Conservation (phyloP, 2,113 vertebrate genomes). For the Hyla sarda region DNA sequence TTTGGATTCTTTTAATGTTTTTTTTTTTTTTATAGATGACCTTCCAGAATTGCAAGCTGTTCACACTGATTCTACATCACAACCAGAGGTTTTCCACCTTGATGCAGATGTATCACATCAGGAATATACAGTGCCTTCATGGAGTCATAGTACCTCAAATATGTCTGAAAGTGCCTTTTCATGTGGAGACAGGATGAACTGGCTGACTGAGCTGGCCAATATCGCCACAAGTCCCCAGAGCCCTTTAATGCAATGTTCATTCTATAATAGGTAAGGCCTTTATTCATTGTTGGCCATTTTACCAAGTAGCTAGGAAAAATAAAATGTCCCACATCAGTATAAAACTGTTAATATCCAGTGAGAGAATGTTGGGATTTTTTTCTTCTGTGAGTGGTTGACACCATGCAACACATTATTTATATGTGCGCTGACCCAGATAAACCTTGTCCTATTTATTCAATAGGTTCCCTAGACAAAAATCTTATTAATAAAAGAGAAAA, state of each 20-base stretch:
- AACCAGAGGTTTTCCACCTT: slow-evolving; percentile 85
- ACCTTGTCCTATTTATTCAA: too few species aligned
- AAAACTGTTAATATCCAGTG: neutral
- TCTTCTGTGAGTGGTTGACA: neutral
- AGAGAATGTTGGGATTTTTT: neutral
- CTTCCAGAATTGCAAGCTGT: slow-evolving; percentile 96
- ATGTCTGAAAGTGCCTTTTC: slow-evolving; percentile 74
- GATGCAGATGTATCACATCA: slow-evolving; percentile 89
- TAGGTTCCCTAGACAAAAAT: too few species aligned
- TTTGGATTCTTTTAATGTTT: slow-evolving; percentile 47
- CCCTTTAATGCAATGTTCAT: slow-evolving; percentile 90
- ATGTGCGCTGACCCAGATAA: too few species aligned
- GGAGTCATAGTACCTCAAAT: slow-evolving; percentile 80
- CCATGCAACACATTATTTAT: too few species aligned
- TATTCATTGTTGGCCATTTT: neutral
- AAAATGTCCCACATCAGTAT: neutral
- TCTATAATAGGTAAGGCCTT: slow-evolving; percentile 84
- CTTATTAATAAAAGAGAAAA: neutral
- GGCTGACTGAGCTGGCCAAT: slow-evolving; percentile 95
- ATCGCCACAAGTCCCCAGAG: slow-evolving; percentile 98
- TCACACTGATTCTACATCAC: slow-evolving; percentile 87
- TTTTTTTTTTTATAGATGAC: slow-evolving; percentile 88
- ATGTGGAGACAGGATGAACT: slow-evolving; percentile 85
- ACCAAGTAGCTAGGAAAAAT: neutral
- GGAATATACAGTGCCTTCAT: slow-evolving; percentile 79